Percentiles rank a stretch among this genome's conserved stretches.
Conservation (phyloP, 2,888 invertebrate species). For the Acrobasis repandana region DNA sequence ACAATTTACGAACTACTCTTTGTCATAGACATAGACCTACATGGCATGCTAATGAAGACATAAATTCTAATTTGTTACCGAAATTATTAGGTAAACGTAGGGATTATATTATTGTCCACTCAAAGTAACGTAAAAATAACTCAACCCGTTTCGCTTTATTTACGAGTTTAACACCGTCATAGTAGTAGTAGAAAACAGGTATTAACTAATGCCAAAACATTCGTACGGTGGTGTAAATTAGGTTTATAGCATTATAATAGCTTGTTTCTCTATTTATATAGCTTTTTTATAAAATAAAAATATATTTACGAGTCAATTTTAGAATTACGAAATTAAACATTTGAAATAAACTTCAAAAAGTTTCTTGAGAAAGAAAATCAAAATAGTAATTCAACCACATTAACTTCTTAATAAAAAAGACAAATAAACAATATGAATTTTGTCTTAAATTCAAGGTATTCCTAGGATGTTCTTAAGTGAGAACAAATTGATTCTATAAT, state of each 20-base stretch:
- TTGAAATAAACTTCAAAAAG: neutral
- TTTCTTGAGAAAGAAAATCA: neutral
- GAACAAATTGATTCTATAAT: too few relatives aligned
- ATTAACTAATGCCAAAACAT: conserved; percentile 7
- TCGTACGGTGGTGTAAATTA: neutral
- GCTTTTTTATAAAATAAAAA: neutral
- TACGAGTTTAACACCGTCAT: conserved; percentile 5
- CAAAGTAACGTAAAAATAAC: neutral
- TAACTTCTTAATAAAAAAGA: too few relatives aligned
- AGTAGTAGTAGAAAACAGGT: neutral
- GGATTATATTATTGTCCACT: neutral
- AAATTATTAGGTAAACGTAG: neutral
- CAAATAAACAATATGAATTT: too few relatives aligned
- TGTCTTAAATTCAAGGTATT: too few relatives aligned
- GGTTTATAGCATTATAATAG: neutral
- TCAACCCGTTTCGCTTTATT: conserved; percentile 1
- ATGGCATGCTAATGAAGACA: neutral
- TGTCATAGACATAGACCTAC: neutral
- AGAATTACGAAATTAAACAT: neutral
- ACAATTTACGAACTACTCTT: too few relatives aligned
- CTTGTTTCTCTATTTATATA: neutral
- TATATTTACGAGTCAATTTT: too few relatives aligned
- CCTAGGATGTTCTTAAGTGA: too few relatives aligned
- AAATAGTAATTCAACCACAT: too few relatives aligned
- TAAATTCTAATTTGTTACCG: neutral